phyloP scores from a whole-genome alignment of 2,113 vertebrate species.

The Baryphthengus martii region DNA sequence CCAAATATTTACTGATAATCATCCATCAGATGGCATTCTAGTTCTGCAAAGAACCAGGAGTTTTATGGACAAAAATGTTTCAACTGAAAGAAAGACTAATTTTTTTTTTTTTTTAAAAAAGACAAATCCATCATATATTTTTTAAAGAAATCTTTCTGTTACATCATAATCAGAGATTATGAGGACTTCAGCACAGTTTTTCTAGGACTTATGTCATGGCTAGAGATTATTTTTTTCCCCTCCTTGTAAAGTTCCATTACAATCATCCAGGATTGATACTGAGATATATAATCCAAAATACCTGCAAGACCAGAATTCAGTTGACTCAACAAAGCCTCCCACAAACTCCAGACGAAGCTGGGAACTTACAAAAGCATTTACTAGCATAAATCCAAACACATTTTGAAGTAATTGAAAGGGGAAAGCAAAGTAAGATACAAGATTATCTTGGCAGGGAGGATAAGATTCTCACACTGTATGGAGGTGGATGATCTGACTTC shows the following conservation, averaged over 20 bases:
- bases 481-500: background rate
- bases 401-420: background rate
- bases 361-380: background rate
- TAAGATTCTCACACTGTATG: background rate
- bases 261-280: background rate
- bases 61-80: background rate
- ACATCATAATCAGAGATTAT: background rate
- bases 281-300: background rate
- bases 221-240: background rate
- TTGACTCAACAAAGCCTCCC: background rate
- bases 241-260: background rate
- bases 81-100: background rate
- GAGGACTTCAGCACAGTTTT: background rate
- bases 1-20: constrained; percentile 12
- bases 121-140: background rate
- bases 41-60: background rate
- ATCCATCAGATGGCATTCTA: constrained; percentile 19
- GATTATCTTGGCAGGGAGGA: constrained; percentile 12
- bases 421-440: background rate
- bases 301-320: background rate
- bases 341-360: background rate
- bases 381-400: background rate
- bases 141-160: background rate
- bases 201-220: background rate
- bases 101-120: too few species aligned